Base-by-base conservation (phyloP, 2,888 invertebrate genomes). In the Pyralis farinalis region DNA sequence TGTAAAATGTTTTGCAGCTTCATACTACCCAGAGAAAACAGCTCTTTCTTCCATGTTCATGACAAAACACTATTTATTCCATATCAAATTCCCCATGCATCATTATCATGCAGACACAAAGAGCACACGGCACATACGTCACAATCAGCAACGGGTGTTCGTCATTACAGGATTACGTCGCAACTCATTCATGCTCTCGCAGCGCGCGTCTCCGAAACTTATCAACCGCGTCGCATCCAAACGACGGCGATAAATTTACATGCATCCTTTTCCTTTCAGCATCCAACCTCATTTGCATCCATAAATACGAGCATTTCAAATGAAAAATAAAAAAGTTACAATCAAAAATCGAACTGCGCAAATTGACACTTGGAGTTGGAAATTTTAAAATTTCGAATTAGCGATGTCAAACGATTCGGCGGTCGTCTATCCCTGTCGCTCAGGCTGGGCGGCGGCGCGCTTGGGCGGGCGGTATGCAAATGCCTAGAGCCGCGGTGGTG, bases 381-480 rank as follows among this genome's bases (percentile, higher is more conserved):
- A 36, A 21, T 39, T 44, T 57, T 40, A 31, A 42, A 46, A 51
- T 62, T 51, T 48, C 45, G 52, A 52, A 59, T 59, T 43, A 49
- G 58, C 52, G 62, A 71, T 74, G 75, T 73, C 70, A 74, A 69
- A 71, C 40, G 65, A 59, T 63, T 70, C 53, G 51, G 55, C 52
- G 55, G 68, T 64, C 60, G 63, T 78, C 81, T 74, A 70, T 88
- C 87, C 82, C 74, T 87, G 83, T 88, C 88, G 68, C 77, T 80
- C 85, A 65, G 66, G 80, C 69, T 83, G 83, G 87, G 87, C 85
- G 85, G 82, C 86, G 83, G 81, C 78, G 83, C 78, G 86, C 84
- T 67, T 78, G 88, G 88, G 86, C 87, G 87, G 87, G 86, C 89
- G 90, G 87, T 89, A 90, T 90, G 90, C 90, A 90, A 90, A 90